phyloP scores from a whole-genome alignment of 1,140 invertebrate species.

The Drosophila ogumai region DNA sequence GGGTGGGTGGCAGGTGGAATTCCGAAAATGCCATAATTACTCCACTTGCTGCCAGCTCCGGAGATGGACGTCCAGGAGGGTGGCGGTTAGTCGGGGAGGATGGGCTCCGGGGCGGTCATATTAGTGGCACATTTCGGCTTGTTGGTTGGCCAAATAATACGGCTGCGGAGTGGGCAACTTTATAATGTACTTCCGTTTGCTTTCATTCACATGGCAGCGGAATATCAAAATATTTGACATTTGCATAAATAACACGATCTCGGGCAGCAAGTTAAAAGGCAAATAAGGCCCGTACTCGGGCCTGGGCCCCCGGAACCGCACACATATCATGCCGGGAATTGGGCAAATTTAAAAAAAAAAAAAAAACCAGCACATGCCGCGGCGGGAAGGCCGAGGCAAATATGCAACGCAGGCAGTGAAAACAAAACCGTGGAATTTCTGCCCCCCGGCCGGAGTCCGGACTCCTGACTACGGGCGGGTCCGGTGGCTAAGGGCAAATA shows the following conservation, averaged over 20 bases:
- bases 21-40: conserved; percentile 78
- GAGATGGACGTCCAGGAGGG: conserved; percentile 3
- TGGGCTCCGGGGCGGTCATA: conserved; percentile 48
- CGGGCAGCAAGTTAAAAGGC: conserved; percentile 37
- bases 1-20: conserved; percentile 34
- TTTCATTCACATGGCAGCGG: conserved; percentile 79
- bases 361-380: conserved; percentile 47
- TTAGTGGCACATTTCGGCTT: conserved; percentile 72
- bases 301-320: conserved; percentile 11
- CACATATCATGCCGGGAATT: conserved; percentile 67
- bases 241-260: conserved; percentile 78
- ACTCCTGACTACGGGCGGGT: conserved; percentile 3
- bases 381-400: conserved; percentile 23
- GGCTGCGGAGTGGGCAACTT: conserved; percentile 45
- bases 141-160: conserved; percentile 72
- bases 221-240: conserved; percentile 82
- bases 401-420: conserved; percentile 55
- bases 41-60: conserved; percentile 51
- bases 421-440: conserved; percentile 55
- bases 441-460: conserved; percentile 26
- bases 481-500: conserved; percentile 59
- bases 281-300: conserved; percentile 36
- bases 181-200: conserved; percentile 80
- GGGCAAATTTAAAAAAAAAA: conserved; percentile 52
- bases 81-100: neutral